phyloP scores from a whole-genome alignment of 2,888 invertebrate genomes.

The Sinelater perroti region DNA sequence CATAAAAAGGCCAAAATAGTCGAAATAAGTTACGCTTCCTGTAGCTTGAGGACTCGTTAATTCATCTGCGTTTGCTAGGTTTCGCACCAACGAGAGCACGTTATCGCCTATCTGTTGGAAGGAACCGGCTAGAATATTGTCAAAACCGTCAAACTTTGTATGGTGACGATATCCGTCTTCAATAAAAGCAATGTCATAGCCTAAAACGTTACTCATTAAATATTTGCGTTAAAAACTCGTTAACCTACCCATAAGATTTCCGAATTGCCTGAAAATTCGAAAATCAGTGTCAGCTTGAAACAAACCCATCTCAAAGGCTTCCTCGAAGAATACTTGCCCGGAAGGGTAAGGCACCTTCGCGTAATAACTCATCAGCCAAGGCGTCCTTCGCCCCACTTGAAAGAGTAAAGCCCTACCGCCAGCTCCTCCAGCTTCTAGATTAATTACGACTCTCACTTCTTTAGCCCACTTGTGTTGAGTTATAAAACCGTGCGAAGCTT shows the following conservation, averaged over 20 bases:
- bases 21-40: conserved; percentile 73
- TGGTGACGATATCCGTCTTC: conserved; percentile 71
- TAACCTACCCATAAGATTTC: conserved; percentile 63
- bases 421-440: conserved; percentile 91
- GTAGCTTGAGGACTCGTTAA: conserved; percentile 47
- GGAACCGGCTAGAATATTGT: conserved; percentile 65
- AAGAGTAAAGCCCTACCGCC: conserved; percentile 92
- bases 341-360: conserved; percentile 67
- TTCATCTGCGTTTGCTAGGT: conserved; percentile 55
- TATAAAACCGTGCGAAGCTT: conserved; percentile 73
- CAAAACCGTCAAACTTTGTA: conserved; percentile 66
- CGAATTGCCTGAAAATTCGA: conserved; percentile 79
- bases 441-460: conserved; percentile 81
- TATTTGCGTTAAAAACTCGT: neutral
- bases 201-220: conserved; percentile 2
- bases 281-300: conserved; percentile 86
- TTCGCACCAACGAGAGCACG: conserved; percentile 62
- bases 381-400: conserved; percentile 81
- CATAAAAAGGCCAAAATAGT: conserved; percentile 74
- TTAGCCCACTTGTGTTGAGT: conserved; percentile 79
- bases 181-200: conserved; percentile 17
- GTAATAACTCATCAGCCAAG: conserved; percentile 70
- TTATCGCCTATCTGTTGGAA: conserved; percentile 73
- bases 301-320: conserved; percentile 72
- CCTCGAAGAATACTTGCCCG: conserved; percentile 67